Percentiles rank a stretch among this genome's conserved stretches.
Conservation (phyloP, 1,140 invertebrate species). For the Tetramorium alpestre region DNA sequence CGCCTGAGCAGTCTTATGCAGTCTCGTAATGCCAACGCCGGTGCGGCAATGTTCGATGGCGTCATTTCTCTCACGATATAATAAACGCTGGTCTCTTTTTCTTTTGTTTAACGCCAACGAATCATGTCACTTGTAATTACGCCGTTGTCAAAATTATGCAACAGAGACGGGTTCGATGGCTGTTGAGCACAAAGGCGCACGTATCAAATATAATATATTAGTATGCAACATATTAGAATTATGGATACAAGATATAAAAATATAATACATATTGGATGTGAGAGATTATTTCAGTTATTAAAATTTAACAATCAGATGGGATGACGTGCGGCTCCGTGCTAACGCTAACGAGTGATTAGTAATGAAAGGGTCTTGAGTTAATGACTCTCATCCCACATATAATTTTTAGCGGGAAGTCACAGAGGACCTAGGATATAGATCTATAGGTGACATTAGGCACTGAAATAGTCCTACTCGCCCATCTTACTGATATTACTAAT, state of each 20-base stretch:
- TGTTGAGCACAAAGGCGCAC: background rate
- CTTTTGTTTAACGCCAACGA: constrained; percentile 5
- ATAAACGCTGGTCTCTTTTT: constrained; percentile 15
- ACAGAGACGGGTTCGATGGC: background rate
- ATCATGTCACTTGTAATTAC: constrained; percentile 7
- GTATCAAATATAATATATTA: background rate
- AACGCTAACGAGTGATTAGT: too few relatives aligned
- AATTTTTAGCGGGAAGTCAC: too few relatives aligned
- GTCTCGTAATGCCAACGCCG: constrained; percentile 16
- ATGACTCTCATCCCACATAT: too few relatives aligned
- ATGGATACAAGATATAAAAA: too few relatives aligned
- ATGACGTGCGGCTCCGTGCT: too few relatives aligned
- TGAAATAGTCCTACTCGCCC: too few relatives aligned
- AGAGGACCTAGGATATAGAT: too few relatives aligned
- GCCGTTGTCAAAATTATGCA: constrained; percentile 4
- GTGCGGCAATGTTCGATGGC: constrained; percentile 29
- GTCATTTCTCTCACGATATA: background rate
- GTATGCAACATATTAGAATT: background rate
- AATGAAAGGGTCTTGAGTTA: too few relatives aligned
- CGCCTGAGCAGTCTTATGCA: constrained; percentile 4
- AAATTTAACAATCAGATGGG: background rate
- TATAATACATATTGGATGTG: too few relatives aligned
- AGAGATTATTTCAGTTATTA: background rate
- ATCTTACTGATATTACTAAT: background rate
- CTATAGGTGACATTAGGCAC: too few relatives aligned